These are phyloP conservation scores for Erethizon dorsatum DNA, from an alignment of 2,797 vertebrate genomes.

Conservation along the genomic window DNA sequence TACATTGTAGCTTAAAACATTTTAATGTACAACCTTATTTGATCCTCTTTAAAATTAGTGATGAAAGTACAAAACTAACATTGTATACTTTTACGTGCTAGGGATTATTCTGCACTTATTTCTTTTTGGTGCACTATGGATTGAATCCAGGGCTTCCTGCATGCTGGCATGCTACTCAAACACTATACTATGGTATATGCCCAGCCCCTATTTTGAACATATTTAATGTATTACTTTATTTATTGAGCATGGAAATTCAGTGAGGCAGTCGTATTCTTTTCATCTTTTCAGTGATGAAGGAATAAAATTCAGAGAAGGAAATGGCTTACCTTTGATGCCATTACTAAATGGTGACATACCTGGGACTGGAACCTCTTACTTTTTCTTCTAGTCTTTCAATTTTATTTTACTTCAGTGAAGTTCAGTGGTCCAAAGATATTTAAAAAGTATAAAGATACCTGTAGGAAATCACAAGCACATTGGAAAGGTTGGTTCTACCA, in stretches of 20 bases:
- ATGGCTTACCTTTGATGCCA: not conserved
- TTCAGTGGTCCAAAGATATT: not conserved
- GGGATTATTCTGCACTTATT: not conserved
- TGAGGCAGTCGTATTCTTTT: not conserved
- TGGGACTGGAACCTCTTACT: not conserved
- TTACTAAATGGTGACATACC: not conserved
- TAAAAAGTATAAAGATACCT: not conserved
- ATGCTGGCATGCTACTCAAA: not conserved
- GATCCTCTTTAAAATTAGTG: slow-evolving; percentile 41
- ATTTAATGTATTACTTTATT: not conserved
- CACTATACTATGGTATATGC: not conserved
- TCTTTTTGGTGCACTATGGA: not conserved
- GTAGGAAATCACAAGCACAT: not conserved
- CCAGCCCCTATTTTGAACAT: not conserved
- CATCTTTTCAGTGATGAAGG: not conserved
- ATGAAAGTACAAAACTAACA: not conserved
- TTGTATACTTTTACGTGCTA: not conserved
- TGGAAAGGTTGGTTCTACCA: not conserved
- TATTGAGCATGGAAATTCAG: not conserved
- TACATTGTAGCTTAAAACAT: not conserved
- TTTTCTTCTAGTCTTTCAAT: slow-evolving; percentile 10
- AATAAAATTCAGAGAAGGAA: not conserved
- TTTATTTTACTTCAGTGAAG: slow-evolving; percentile 2
- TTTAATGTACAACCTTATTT: not conserved
- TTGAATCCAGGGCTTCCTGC: not conserved